Base-by-base conservation (phyloP, 2,113 vertebrate species). In the Gymnogyps californianus region DNA sequence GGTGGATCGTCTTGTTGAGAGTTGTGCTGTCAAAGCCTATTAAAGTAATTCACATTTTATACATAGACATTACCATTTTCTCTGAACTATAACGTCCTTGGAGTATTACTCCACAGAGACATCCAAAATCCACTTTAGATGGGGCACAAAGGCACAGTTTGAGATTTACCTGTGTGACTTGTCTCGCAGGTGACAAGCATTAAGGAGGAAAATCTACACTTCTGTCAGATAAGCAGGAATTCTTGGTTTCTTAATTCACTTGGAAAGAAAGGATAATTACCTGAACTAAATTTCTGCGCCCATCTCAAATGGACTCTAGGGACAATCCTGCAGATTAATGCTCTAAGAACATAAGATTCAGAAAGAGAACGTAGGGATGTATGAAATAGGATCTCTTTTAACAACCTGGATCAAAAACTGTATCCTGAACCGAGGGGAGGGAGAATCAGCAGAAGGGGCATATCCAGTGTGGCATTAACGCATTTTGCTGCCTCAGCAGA, bases 211-310 rank as follows among this genome's bases (percentile, higher is more conserved):
- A 96, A 95, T 96, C 75, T 94, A 90, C 58, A 54, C 59, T 90
- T 89, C 62, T 87, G 96, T 57, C 96, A 90, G 95, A 95, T 97
- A 97, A 98, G 92, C 71, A 76, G 40, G 77, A 87, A 92, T 92
- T n/a, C 17, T 26, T 32, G 28, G 38, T 47, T 89, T 26, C 83
- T 96, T 98, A 96, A 97, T 98, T 96, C 97, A 90, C 93, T 95
- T 38, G 62, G 58, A 97, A 92, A 97, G 96, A 97, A 97, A 96
- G 82, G 97, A 96, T 97, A 97, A 97, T 97, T 98, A 97, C 95
- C 96, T 95, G 96, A 96, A 96, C 94, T 83, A 96, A 95, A 97
- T 97, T 97, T 93, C 94, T 93, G 96, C 2, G 49, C 96, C 97
- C 95, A 93, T 97, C 85, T 96, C 87, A 87, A 97, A 97, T 61